A percentile compares a stretch with the other conserved stretches of the same genome.
These are phyloP conservation scores for Stenolophus ochropezus DNA, from an alignment of 2,888 invertebrate species.

Conservation along the genomic window DNA sequence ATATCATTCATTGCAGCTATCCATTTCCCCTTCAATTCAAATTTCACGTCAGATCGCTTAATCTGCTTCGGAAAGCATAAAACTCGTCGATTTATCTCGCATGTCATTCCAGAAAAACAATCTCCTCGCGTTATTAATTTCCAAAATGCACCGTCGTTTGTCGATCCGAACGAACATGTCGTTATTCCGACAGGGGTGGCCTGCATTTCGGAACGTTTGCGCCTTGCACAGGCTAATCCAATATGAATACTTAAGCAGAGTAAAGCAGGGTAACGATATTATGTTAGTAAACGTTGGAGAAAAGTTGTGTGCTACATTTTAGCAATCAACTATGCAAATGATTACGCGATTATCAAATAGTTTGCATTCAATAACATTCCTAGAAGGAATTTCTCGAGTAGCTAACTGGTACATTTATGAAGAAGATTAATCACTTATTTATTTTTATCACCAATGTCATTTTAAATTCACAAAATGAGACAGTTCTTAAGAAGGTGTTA, in stretches of 20 bases:
- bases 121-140: background rate
- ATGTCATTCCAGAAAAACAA: background rate
- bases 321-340: background rate
- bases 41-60: background rate
- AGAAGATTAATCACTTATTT: no score
- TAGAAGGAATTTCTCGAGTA: no score
- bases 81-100: background rate
- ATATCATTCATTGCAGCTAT: background rate
- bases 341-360: no score
- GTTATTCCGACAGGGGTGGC: background rate
- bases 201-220: background rate
- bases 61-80: background rate
- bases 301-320: constrained; percentile 5
- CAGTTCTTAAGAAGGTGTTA: no score
- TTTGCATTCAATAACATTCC: no score
- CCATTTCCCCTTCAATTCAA: background rate
- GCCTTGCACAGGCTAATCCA: constrained; percentile 3
- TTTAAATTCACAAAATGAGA: no score
- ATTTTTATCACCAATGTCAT: no score
- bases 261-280: background rate
- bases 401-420: no score
- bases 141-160: background rate
- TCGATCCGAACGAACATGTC: background rate
- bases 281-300: constrained; percentile 3
- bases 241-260: constrained; percentile 29